Percentiles rank a stretch among this genome's conserved stretches.
These are phyloP conservation scores for Tauraco hartlaubi DNA, from an alignment of 2,797 vertebrate genomes.

Conservation along the genomic window DNA sequence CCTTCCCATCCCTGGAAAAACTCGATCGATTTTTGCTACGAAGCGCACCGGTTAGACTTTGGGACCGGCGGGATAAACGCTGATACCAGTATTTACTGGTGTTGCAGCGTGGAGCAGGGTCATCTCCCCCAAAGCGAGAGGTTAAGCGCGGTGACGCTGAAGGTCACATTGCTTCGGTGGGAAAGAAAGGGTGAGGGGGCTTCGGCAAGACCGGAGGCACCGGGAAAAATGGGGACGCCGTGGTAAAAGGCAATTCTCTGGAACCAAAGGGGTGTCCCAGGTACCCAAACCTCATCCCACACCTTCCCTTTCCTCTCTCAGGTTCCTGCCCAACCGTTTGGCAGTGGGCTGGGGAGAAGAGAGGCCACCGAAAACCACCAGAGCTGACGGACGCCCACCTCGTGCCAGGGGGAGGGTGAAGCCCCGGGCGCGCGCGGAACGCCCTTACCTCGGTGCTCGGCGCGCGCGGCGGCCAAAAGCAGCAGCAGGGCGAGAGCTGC, in stretches of 20 bases:
- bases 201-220: neutral
- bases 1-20: neutral
- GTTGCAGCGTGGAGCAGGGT: neutral
- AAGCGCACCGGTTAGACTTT: neutral
- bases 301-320: neutral
- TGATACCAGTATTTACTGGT: neutral
- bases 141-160: rapidly evolving
- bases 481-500: constrained; percentile 30
- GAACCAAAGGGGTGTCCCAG: rapidly evolving
- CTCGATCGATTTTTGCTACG: neutral
- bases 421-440: rapidly evolving
- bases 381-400: neutral
- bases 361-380: rapidly evolving
- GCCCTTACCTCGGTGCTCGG: constrained; percentile 74
- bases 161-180: neutral
- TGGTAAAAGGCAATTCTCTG: neutral
- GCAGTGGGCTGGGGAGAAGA: neutral
- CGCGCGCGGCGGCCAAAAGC: rapidly evolving
- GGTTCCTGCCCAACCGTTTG: rapidly evolving
- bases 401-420: rapidly evolving
- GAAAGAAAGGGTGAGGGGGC: neutral
- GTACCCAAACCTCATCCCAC: neutral
- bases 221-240: rapidly evolving
- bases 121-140: neutral
- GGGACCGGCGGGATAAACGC: constrained; percentile 5